A percentile compares a stretch with the other conserved stretches of the same genome.
Evolutionary conservation across 1,140 invertebrate genomes (phyloP).

Genomic region (Drosophila ercepeae): DNA sequence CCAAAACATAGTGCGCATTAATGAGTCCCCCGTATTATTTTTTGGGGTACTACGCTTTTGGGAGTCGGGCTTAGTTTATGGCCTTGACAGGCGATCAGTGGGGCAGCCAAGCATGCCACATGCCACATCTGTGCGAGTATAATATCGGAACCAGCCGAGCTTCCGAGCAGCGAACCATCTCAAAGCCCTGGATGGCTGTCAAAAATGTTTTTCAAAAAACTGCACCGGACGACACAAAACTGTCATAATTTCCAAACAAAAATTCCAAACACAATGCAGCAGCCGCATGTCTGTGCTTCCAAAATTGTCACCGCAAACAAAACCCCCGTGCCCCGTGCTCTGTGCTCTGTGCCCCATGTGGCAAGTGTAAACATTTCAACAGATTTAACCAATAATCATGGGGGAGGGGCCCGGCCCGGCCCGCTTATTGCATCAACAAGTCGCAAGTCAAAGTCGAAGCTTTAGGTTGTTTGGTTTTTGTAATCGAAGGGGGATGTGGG

Average conservation of each 20-base stretch:
- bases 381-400: slow-evolving; percentile 40
- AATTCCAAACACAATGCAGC: background rate
- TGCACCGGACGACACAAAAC: slow-evolving; percentile 56
- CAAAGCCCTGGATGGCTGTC: slow-evolving; percentile 19
- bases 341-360: no score
- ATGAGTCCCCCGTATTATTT: slow-evolving; percentile 22
- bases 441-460: slow-evolving; percentile 2
- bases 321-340: no score
- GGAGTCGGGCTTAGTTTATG: slow-evolving; percentile 54
- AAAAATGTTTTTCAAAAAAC: slow-evolving; percentile 51
- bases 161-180: slow-evolving; percentile 7
- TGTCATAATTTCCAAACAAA: slow-evolving; percentile 37
- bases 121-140: background rate
- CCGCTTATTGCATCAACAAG: slow-evolving; percentile 38
- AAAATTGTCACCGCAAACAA: slow-evolving; percentile 41
- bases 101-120: slow-evolving; percentile 32
- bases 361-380: slow-evolving; percentile 50
- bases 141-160: slow-evolving; percentile 5
- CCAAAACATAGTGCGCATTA: slow-evolving; percentile 52
- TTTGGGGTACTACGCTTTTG: background rate
- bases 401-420: slow-evolving; percentile 1
- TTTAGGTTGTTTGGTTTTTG: background rate
- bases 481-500: background rate
- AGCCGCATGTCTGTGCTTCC: background rate
- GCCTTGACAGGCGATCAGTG: slow-evolving; percentile 48